Evolutionary conservation across 2,113 vertebrate species (phyloP), one percentile per base, ranked within the genome.

Genomic region (Sander lucioperca): DNA sequence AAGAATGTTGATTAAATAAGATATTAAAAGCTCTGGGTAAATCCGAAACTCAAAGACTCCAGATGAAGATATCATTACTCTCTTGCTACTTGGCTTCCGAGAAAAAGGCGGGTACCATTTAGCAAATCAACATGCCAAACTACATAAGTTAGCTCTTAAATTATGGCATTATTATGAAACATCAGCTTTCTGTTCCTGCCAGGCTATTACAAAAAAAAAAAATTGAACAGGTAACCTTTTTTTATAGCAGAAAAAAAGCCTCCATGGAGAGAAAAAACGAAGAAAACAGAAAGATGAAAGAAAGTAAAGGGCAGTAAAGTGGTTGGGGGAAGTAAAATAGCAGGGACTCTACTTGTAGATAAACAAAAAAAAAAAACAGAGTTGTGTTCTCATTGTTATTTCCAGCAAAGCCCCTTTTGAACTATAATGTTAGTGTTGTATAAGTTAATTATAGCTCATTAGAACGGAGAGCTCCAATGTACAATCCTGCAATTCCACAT

Each of bases 311-410:
- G 59, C 16, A 7, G n/a, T 16, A 19, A 51, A 51, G 50, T 19
- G 18, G 50, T 51, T 51, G 15, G 48, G 16, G 50, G 67, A 51
- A 47, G 51, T 77, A 56, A 51, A 85, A 65, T 43, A 48, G 15
- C 45, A 77, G 47, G n/a, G 12, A 23, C 25, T 53, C 13, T 23
- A 74, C 13, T 33, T 19, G 18, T 63, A 48, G 27, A 74, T 25
- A 56, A 68, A 57, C 51, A n/a, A n/a, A n/a, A n/a, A n/a, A n/a
- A n/a, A n/a, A n/a, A n/a, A n/a, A n/a, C n/a, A n/a, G n/a, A n/a
- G n/a, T n/a, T n/a, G n/a, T n/a, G n/a, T 81, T 50, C 59, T 71
- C 47, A n/a, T 33, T 43, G 45, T 47, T 73, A 56, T 58, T 57
- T 82, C 51, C 15, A 62, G 14, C 54, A 25, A 43, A 69, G 57